Base-by-base conservation (phyloP, 1,140 invertebrate genomes). In the Neodiprion lecontei region DNA sequence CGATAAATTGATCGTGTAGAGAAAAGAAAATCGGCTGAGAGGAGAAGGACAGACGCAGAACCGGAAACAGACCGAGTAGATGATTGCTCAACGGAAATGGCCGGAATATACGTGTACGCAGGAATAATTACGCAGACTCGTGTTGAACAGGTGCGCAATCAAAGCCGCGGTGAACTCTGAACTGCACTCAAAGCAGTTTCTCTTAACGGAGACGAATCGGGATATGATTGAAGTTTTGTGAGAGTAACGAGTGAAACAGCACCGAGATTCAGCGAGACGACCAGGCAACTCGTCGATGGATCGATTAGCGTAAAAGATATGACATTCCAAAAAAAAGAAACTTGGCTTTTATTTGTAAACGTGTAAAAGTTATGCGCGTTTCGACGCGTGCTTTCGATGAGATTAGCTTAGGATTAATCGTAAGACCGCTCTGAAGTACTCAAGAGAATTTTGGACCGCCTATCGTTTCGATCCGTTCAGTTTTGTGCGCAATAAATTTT, bases 141-240 rank as follows among this genome's bases (percentile, higher is more conserved):
- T 14, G 53, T 61, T 61, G n/a, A 11, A n/a, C n/a, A 53, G 10
- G 50, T 11, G n/a, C 10, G n/a, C n/a, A 53, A 1, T 53, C 50
- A 11, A n/a, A 53, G 50, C 10, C 50, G n/a, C 50, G 50, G 50
- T 14, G 1, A 53, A 53, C 50, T 53, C 50, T 14, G 50, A 61
- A 61, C n/a, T 61, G 53, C 53, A 61, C 53, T 61, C 53, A 61
- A 61, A 17, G 53, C 53, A 61, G 53, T 61, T 61, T 61, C 53
- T 61, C 53, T 61, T 61, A 12, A 14, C n/a, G n/a, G n/a, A 40
- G 0, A 40, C 28, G 28, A 40, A 40, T 40, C 28, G 28, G 28
- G 28, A 40, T 40, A 40, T 40, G 5, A 40, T 40, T 40, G 28
- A 40, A 40, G 28, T 40, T 40, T 40, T 40, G 28, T 40, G 5